Base-by-base conservation (phyloP, 2,113 vertebrate species). In the Odobenus rosmarus region DNA sequence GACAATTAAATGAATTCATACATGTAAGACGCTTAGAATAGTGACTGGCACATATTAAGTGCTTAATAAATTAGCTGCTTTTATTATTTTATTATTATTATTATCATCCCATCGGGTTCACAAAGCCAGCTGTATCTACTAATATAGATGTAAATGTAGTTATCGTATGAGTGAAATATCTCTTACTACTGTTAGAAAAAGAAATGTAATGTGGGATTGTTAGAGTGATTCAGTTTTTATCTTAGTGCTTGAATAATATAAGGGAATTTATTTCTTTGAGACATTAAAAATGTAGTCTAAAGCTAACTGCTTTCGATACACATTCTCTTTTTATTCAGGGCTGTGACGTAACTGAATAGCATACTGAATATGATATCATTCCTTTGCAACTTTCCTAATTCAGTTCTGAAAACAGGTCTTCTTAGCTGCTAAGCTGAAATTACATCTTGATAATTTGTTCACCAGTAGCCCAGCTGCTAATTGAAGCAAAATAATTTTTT, bases 351-450 rank as follows among this genome's bases (percentile, higher is more conserved):
- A 98, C 96, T 92, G 95, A 98, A 97, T 95, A 96, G 95, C 95
- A 97, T 84, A 96, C 94, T 95, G 98, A 97, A 98, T 92, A 67
- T 98, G 98, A 98, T 98, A 98, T 98, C 98, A 97, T 98, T 98
- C 92, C 95, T 98, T 97, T 92, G 97, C 92, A 96, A 98, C 97
- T 98, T 98, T 98, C 96, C 97, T 97, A 92, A 53, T 98, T 98
- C 98, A 93, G 93, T 98, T 98, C 89, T 94, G 96, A 98, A 97
- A 96, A 98, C 49, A 55, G 97, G 88, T 83, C 95, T 98, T 96
- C 98, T 98, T 96, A 97, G 97, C 95, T 96, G 95, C 96, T 98
- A 98, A 98, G 98, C 97, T 98, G 98, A 98, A 98, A 97, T 98
- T 97, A 97, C 0, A 79, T 98, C 98, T 98, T 98, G 95, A 90